Evolutionary conservation across 2,797 vertebrate species (phyloP).

Genomic region (Lacerta agilis): DNA sequence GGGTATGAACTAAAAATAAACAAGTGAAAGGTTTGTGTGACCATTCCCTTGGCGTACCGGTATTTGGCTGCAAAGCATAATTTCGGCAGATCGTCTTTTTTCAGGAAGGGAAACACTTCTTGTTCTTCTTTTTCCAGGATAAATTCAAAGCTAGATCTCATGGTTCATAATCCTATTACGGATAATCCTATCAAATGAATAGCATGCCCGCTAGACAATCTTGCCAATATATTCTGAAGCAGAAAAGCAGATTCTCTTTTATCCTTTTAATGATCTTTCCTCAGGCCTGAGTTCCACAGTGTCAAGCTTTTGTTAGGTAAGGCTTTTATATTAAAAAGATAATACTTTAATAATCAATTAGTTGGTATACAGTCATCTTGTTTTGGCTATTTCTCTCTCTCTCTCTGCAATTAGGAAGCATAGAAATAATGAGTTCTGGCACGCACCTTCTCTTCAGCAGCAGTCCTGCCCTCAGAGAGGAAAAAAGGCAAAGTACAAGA

Average conservation of each 20-base stretch:
- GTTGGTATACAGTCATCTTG: constrained; percentile 20
- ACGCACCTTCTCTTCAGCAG: background rate
- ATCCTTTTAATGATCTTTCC: constrained; percentile 14
- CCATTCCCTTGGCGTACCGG: background rate
- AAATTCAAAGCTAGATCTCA: constrained; percentile 26
- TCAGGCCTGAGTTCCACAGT: background rate
- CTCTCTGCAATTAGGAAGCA: constrained; percentile 3
- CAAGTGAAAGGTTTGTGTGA: background rate
- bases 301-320: constrained; percentile 6
- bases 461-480: background rate
- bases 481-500: background rate
- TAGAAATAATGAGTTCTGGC: background rate
- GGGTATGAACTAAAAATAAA: background rate
- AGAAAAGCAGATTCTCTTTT: constrained; percentile 15
- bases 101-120: background rate
- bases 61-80: background rate
- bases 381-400: background rate
- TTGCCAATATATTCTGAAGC: constrained; percentile 7
- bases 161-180: constrained; percentile 20
- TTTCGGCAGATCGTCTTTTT: constrained; percentile 2
- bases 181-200: constrained; percentile 18
- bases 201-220: background rate
- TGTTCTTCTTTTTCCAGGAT: background rate
- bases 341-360: constrained; percentile 33
- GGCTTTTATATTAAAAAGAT: constrained; percentile 33